Evolutionary conservation across 2,888 invertebrate genomes (phyloP).

Genomic region (Apotomis capreana): DNA sequence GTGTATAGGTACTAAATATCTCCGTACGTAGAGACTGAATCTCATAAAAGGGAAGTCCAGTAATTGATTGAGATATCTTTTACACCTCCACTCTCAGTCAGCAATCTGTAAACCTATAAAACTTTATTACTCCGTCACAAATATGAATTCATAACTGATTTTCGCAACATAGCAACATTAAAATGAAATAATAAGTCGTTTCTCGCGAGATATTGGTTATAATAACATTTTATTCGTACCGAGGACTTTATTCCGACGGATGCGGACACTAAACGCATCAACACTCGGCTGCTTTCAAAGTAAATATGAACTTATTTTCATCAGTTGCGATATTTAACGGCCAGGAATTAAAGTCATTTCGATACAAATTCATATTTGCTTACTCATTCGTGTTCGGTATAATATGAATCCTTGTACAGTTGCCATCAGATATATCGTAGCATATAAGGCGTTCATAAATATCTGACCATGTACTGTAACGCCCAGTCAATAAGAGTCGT

Average conservation of each 20-base stretch:
- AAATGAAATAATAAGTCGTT: conserved; percentile 39
- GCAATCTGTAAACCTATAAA: conserved; percentile 12
- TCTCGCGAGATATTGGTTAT: conserved; percentile 34
- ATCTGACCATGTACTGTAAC: too few relatives aligned
- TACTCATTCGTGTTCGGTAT: conserved; percentile 22
- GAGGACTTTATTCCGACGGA: conserved; percentile 66
- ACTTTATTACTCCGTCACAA: conserved; percentile 29
- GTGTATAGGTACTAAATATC: too few relatives aligned
- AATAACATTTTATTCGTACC: conserved; percentile 48
- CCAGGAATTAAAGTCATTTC: conserved; percentile 60
- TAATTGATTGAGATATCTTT: too few relatives aligned
- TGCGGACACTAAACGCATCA: conserved; percentile 71
- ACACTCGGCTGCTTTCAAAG: conserved; percentile 69
- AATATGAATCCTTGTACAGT: background rate
- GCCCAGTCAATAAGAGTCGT: too few relatives aligned
- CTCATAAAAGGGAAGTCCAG: too few relatives aligned
- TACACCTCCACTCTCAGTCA: too few relatives aligned
- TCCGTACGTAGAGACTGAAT: too few relatives aligned
- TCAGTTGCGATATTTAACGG: conserved; percentile 61
- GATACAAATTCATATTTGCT: conserved; percentile 38
- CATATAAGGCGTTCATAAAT: too few relatives aligned
- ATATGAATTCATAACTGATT: conserved; percentile 26
- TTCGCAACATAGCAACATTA: conserved; percentile 36
- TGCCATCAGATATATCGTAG: too few relatives aligned
- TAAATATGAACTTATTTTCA: conserved; percentile 70